These are phyloP conservation scores for Congeria kusceri DNA, from an alignment of 2,888 invertebrate species.

Conservation along the genomic window DNA sequence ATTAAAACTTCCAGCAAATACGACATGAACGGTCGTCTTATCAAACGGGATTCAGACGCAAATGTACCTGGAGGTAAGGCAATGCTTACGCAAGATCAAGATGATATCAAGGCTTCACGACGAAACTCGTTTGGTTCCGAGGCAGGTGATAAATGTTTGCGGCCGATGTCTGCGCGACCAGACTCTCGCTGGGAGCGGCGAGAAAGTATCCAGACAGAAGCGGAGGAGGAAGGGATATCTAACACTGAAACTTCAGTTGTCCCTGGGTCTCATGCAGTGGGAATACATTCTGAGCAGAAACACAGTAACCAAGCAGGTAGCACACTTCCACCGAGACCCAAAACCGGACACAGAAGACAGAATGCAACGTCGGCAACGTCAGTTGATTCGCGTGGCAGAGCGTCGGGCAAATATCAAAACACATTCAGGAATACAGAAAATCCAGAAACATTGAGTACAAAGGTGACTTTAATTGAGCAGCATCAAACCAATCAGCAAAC, in stretches of 20 bases:
- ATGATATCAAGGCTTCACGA: not conserved
- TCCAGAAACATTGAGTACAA: not conserved
- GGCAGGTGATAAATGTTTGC: not conserved
- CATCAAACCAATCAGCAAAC: not conserved
- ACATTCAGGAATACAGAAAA: not conserved
- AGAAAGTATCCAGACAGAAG: not conserved
- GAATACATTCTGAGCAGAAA: not conserved
- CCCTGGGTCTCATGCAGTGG: not conserved
- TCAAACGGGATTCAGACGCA: not conserved
- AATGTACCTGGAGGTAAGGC: no score
- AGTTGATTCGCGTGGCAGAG: not conserved
- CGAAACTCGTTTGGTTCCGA: not conserved
- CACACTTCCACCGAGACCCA: conserved; percentile 27
- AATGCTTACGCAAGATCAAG: not conserved
- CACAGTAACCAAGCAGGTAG: not conserved
- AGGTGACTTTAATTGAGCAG: not conserved
- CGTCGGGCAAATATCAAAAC: not conserved
- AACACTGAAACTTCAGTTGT: not conserved
- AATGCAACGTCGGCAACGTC: not conserved
- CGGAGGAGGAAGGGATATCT: not conserved
- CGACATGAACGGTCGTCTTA: not conserved
- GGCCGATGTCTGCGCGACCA: conserved; percentile 58
- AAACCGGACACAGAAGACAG: conserved; percentile 43
- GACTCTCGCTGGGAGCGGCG: conserved; percentile 56
- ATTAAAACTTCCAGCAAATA: not conserved